Percentiles rank a stretch among this genome's conserved stretches.
These are phyloP conservation scores for Omphaloscelis lunosa DNA, from an alignment of 2,888 invertebrate genomes.

Conservation along the genomic window DNA sequence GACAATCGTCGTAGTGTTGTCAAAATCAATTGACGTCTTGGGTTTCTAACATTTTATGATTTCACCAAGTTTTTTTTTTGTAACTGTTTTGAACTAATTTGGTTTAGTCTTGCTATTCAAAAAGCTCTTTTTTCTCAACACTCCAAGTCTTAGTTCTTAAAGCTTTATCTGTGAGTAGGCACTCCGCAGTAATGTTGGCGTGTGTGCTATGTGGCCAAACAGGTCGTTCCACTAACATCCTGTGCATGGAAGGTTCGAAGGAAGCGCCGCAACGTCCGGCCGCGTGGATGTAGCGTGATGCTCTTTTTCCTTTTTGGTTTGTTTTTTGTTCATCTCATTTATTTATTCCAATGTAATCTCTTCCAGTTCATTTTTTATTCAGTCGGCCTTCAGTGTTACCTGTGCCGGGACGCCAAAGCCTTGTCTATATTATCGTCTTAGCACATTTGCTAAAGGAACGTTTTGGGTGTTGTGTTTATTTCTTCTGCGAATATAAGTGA, in stretches of 20 bases:
- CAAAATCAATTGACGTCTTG: constrained; percentile 44
- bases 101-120: constrained; percentile 4
- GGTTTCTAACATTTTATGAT: constrained; percentile 11
- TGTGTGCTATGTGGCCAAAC: constrained; percentile 69
- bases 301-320: constrained; percentile 88
- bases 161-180: constrained; percentile 53
- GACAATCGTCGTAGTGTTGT: constrained; percentile 53
- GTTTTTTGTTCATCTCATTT: constrained; percentile 91
- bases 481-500: constrained; percentile 55
- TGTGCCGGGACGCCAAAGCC: constrained; percentile 87
- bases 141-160: constrained; percentile 9
- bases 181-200: constrained; percentile 43
- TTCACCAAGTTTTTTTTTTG: background rate
- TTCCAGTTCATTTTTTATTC: constrained; percentile 91
- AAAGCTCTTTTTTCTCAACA: constrained; percentile 6
- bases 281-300: constrained; percentile 90
- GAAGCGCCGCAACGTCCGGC: constrained; percentile 91
- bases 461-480: constrained; percentile 49
- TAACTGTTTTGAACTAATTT: constrained; percentile 27
- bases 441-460: constrained; percentile 71
- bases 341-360: constrained; percentile 91
- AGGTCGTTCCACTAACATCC: constrained; percentile 80
- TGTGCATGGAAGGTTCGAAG: constrained; percentile 86
- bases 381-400: constrained; percentile 91
- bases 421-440: constrained; percentile 77